Base-by-base conservation (phyloP, 2,797 vertebrate species). In the Dipus sagitta region DNA sequence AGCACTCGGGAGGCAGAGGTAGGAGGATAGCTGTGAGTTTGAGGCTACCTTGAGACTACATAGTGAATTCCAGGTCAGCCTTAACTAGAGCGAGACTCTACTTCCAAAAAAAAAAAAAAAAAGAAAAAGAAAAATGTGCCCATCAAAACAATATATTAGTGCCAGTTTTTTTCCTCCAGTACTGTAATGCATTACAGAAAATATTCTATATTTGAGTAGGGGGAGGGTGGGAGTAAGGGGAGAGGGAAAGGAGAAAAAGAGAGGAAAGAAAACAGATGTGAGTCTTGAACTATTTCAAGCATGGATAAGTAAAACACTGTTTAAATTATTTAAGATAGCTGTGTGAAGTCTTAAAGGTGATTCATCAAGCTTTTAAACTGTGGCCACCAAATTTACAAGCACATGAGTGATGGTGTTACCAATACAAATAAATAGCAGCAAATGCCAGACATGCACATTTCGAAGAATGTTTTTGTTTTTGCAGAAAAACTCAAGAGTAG, bases 261-360 rank as follows among this genome's bases (percentile, higher is more conserved):
- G 21, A 91, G 78, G 34, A 62, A 89, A 91, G 88, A 92, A 95
- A 94, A 95, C 88, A 92, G 86, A 95, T 88, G 75, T 30, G 67
- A 83, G 64, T 28, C 86, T 85, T 86, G 65, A 93, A 86, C 74
- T 77, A 74, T 90, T 91, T 88, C 75, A 88, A 92, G 76, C 34
- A 54, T 34, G n/a, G 67, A 64, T 84, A 84, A 84, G 24, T 47
- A 86, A 94, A 88, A 92, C 17, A 21, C 15, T 82, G 4, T 65
- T 95, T 89, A 42, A 54, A 86, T 76, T 93, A 82, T 72, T 86
- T 81, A 30, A 88, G 72, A 81, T 42, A 6, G 14, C 88, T 90
- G 71, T 88, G 34, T 70, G 21, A 80, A 93, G 60, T 78, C 81
- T 88, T 65, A 74, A 64, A 86, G 68, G 77, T 60, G 76, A 86